These are phyloP conservation scores for Eucidaris tribuloides DNA, from an alignment of 35 echinoderm and acorn worm genomes.

Conservation along the genomic window DNA sequence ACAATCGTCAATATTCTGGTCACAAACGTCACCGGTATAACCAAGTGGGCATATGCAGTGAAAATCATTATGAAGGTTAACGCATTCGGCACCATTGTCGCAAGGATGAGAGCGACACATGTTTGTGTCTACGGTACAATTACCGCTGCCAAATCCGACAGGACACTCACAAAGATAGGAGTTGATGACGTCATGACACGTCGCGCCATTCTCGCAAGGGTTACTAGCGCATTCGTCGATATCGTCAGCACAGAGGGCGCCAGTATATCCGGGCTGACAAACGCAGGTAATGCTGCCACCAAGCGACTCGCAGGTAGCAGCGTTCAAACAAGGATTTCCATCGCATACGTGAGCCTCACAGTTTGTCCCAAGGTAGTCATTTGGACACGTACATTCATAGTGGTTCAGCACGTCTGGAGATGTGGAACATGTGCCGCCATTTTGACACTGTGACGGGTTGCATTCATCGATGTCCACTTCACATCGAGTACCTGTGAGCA, in stretches of 20 bases:
- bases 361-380: neutral
- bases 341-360: conserved; percentile 14
- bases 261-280: conserved; percentile 7
- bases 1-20: no score
- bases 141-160: conserved; percentile 28
- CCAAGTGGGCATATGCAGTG: no score
- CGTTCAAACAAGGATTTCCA: conserved; percentile 3
- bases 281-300: neutral
- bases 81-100: neutral
- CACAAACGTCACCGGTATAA: no score
- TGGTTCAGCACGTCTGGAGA: neutral
- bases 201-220: conserved; percentile 71
- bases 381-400: neutral
- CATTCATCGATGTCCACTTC: conserved; percentile 1
- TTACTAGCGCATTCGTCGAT: conserved; percentile 41
- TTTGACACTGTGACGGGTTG: neutral
- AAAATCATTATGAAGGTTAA: neutral
- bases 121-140: conserved; percentile 33
- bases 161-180: conserved; percentile 45
- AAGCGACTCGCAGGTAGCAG: neutral
- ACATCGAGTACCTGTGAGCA: neutral
- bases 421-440: neutral
- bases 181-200: conserved; percentile 34
- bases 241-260: conserved; percentile 12
- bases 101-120: neutral